Percentiles rank a stretch among this genome's conserved stretches.
Evolutionary conservation across 2,888 invertebrate species (phyloP).

Genomic region (Cylindroiulus punctatus): DNA sequence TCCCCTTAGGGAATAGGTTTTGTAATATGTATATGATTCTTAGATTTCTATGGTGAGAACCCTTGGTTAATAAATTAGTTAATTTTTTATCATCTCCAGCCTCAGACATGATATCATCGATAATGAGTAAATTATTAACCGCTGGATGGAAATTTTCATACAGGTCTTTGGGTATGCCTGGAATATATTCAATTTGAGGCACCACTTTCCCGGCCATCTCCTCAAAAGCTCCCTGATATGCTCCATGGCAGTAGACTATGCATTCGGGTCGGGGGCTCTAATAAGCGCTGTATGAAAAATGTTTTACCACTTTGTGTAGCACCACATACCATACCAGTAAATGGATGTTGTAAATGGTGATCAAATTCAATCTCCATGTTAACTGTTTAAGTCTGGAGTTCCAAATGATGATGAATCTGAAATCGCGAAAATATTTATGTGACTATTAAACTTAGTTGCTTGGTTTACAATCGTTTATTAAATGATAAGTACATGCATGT

Average conservation of each 20-base stretch:
- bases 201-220: not conserved
- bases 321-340: not conserved
- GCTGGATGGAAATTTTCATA: not conserved
- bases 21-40: not conserved
- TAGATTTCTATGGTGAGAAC: not conserved
- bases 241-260: not conserved
- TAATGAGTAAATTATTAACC: not conserved
- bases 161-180: not conserved
- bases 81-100: not conserved
- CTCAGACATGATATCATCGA: not conserved
- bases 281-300: not conserved
- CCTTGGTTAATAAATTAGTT: not conserved
- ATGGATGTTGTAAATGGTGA: not conserved
- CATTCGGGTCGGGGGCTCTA: not conserved
- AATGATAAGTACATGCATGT: not conserved
- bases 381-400: too few species aligned
- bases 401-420: too few species aligned
- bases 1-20: not conserved
- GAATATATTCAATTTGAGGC: not conserved
- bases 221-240: not conserved
- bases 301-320: slow-evolving; percentile 2
- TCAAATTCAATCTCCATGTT: not conserved
- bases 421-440: too few species aligned
- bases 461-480: too few species aligned
- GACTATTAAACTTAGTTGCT: too few species aligned